These are phyloP conservation scores for Rhodinocichla rosea DNA, from an alignment of 2,113 vertebrate genomes.

Conservation along the genomic window DNA sequence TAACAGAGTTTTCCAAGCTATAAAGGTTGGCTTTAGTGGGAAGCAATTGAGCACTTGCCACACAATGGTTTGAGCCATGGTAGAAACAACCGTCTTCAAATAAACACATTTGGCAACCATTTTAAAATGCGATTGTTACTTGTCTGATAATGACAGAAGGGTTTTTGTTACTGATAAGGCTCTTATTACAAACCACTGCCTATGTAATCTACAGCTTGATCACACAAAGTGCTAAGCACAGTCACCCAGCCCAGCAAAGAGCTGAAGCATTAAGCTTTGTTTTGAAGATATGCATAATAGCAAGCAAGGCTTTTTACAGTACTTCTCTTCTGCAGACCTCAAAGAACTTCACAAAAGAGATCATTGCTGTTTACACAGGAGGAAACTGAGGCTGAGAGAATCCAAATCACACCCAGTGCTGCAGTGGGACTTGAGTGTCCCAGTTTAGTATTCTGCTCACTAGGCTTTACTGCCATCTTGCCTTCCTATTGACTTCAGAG, in stretches of 20 bases:
- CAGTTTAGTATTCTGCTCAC: not conserved
- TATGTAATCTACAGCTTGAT: constrained; percentile 47
- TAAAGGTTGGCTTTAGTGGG: constrained; percentile 46
- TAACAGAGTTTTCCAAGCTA: constrained; percentile 42
- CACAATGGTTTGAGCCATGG: constrained; percentile 37
- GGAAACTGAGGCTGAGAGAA: not conserved
- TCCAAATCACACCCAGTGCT: not conserved
- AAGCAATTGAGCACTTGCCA: constrained; percentile 49
- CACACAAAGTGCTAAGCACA: constrained; percentile 1
- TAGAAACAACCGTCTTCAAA: constrained; percentile 57
- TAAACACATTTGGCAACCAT: constrained; percentile 63
- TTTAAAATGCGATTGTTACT: constrained; percentile 46
- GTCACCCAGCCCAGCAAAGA: constrained; percentile 4
- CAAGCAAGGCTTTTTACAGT: not conserved
- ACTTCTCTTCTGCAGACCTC: not conserved
- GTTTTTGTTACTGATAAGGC: constrained; percentile 49
- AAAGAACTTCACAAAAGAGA: not conserved
- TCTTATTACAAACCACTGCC: constrained; percentile 50
- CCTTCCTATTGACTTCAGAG: not conserved
- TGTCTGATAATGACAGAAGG: constrained; percentile 46
- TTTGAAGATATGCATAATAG: constrained; percentile 23
- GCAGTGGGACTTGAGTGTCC: not conserved
- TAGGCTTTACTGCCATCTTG: not conserved
- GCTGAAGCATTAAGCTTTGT: constrained; percentile 9
- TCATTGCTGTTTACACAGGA: not conserved